These are phyloP conservation scores for Onychostoma macrolepis DNA, from an alignment of 2,113 vertebrate genomes.

Conservation along the genomic window DNA sequence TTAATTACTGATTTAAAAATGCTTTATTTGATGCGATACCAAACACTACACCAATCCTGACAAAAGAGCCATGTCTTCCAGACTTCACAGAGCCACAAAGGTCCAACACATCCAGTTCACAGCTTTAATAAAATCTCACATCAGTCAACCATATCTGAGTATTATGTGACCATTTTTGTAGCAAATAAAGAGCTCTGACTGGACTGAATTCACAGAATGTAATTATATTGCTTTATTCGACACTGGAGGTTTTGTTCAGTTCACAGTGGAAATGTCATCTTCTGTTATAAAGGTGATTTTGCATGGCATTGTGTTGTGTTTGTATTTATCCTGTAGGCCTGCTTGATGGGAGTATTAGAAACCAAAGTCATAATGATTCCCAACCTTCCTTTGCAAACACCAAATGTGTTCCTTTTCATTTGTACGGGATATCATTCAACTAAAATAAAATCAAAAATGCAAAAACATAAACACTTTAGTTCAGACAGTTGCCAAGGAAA, in stretches of 20 bases:
- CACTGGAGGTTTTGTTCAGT: not conserved
- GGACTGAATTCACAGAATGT: not conserved
- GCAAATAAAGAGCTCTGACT: not conserved
- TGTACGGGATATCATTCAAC: too few species aligned
- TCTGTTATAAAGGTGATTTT: constrained; percentile 14
- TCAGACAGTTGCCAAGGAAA: too few species aligned
- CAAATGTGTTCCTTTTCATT: not conserved
- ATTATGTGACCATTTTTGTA: not conserved
- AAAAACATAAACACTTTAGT: too few species aligned
- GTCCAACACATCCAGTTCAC: not conserved
- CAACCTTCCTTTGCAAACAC: not conserved
- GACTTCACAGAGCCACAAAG: not conserved
- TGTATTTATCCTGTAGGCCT: not conserved
- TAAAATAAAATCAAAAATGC: too few species aligned
- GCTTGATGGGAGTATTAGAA: not conserved
- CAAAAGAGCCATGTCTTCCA: constrained; percentile 8
- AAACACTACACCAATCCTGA: not conserved
- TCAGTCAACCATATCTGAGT: not conserved
- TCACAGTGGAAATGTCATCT: not conserved
- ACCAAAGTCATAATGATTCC: not conserved
- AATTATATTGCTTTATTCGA: not conserved
- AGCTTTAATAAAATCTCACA: not conserved
- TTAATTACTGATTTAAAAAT: not conserved
- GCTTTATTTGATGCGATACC: not conserved
- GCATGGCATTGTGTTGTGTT: not conserved